Evolutionary conservation across 2,888 invertebrate genomes (phyloP).

Genomic region (Microctonus aethiopoides): DNA sequence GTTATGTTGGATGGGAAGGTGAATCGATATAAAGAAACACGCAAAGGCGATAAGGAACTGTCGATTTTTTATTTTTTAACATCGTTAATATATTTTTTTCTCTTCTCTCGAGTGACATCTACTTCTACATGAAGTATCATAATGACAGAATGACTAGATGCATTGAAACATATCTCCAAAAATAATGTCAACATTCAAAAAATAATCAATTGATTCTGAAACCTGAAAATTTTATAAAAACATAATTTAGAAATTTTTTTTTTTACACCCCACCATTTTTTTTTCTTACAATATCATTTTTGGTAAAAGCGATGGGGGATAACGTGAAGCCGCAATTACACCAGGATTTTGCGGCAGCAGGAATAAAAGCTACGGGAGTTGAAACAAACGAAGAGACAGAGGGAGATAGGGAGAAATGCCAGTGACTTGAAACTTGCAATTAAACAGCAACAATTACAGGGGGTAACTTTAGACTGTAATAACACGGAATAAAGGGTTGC

Average conservation of each 20-base stretch:
- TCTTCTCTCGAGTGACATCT: not conserved
- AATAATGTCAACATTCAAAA: not conserved
- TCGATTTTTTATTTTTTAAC: not conserved
- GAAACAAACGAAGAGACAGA: constrained; percentile 6
- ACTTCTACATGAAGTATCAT: not conserved
- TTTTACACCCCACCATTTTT: not conserved
- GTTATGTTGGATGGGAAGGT: not conserved
- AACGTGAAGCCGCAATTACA: constrained; percentile 24
- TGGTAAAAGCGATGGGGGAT: not conserved
- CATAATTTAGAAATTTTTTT: not conserved
- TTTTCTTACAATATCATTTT: not conserved
- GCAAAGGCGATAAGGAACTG: not conserved
- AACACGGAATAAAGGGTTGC: constrained; percentile 67
- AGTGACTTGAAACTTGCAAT: constrained; percentile 66
- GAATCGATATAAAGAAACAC: not conserved
- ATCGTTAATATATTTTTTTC: constrained; percentile 1
- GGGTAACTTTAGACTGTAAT: constrained; percentile 68
- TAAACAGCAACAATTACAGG: constrained; percentile 68
- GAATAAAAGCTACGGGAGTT: constrained; percentile 4
- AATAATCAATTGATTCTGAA: not conserved
- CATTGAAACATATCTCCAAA: not conserved
- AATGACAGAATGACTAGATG: not conserved
- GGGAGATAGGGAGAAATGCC: constrained; percentile 44
- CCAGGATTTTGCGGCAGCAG: constrained; percentile 10
- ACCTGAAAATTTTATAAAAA: no score